A percentile compares a stretch with the other conserved stretches of the same genome.
Evolutionary conservation across 1,140 invertebrate genomes (phyloP).

Genomic region (Nymphalis io): DNA sequence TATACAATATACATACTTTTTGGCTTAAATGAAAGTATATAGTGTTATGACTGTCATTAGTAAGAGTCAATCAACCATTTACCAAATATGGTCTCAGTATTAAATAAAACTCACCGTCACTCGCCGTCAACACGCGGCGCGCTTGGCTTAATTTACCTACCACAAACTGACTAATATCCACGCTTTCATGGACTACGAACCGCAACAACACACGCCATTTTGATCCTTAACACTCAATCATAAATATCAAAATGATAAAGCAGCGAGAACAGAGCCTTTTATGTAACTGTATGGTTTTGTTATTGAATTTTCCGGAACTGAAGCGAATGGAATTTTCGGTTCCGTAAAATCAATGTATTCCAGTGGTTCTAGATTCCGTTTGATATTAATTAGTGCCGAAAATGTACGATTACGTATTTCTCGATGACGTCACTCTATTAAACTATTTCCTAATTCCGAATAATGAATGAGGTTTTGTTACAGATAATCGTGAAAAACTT

Average conservation of each 20-base stretch:
- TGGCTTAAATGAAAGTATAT: background rate
- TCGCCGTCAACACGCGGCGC: background rate
- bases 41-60: background rate
- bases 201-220: background rate
- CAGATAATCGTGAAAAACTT: no score
- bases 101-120: constrained; percentile 20
- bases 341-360: background rate
- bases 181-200: constrained; percentile 7
- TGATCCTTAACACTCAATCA: constrained; percentile 9
- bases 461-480: no score
- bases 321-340: constrained; percentile 10
- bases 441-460: no score
- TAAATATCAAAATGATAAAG: background rate
- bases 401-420: no score
- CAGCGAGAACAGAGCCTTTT: constrained; percentile 9
- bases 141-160: constrained; percentile 8
- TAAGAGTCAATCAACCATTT: background rate
- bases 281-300: constrained; percentile 17
- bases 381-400: no score
- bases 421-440: no score
- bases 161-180: constrained; percentile 12
- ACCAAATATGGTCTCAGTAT: constrained; percentile 3
- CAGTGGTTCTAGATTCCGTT: background rate
- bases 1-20: no score
- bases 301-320: constrained; percentile 25